These are phyloP conservation scores for Panorpa germanica DNA, from an alignment of 2,888 invertebrate genomes.

Conservation along the genomic window DNA sequence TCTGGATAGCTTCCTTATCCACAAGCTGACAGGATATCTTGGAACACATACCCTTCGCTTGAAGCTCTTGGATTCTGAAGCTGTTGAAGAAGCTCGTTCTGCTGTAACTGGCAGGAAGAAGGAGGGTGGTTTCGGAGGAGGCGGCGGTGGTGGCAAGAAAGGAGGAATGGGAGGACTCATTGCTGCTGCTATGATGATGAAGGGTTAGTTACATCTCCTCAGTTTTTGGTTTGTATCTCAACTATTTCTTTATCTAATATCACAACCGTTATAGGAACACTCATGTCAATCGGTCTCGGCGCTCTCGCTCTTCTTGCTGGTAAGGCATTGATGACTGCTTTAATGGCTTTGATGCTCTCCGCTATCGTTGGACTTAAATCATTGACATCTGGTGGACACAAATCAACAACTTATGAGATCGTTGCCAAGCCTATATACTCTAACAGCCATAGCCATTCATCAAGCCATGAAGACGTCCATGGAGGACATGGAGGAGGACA, in stretches of 20 bases:
- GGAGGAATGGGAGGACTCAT: slow-evolving; percentile 29
- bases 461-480: slow-evolving; percentile 36
- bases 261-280: slow-evolving; percentile 31
- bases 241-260: slow-evolving; percentile 13
- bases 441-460: slow-evolving; percentile 38
- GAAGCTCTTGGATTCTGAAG: slow-evolving; percentile 42
- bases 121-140: slow-evolving; percentile 28
- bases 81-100: slow-evolving; percentile 35
- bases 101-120: slow-evolving; percentile 32
- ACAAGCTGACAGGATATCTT: slow-evolving; percentile 48
- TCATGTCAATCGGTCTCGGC: slow-evolving; percentile 54
- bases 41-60: slow-evolving; percentile 56
- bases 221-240: slow-evolving; percentile 19
- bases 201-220: slow-evolving; percentile 26
- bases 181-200: slow-evolving; percentile 40
- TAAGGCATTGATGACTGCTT: slow-evolving; percentile 64
- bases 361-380: slow-evolving; percentile 59
- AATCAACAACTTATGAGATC: slow-evolving; percentile 67
- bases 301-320: slow-evolving; percentile 62
- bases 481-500: slow-evolving; percentile 19
- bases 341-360: slow-evolving; percentile 61
- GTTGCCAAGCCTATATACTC: slow-evolving; percentile 65
- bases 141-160: slow-evolving; percentile 27
- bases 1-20: slow-evolving; percentile 53
- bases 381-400: slow-evolving; percentile 42